A percentile compares a stretch with the other conserved stretches of the same genome.
These are phyloP conservation scores for Ephydatia muelleri DNA, from an alignment of 37 sponge, comb jelly and placozoan genomes.

Conservation along the genomic window DNA sequence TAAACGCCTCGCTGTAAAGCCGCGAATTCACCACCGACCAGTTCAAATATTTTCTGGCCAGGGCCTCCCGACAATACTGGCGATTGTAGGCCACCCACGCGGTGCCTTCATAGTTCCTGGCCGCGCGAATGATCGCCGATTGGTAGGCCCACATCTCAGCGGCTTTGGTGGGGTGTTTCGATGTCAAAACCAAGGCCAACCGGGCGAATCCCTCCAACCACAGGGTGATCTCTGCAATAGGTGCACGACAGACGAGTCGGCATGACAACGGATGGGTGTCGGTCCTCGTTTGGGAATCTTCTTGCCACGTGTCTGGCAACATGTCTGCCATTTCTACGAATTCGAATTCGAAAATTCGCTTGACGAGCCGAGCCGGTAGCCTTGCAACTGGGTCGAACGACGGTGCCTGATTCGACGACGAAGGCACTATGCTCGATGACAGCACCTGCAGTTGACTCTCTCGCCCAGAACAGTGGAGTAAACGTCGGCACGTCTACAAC, in stretches of 20 bases:
- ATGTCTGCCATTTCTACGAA: conserved; percentile 19
- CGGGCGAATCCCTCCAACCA: conserved; percentile 18
- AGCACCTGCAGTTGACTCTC: too few relatives aligned
- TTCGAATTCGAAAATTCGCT: conserved; percentile 2
- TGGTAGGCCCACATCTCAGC: conserved; percentile 14
- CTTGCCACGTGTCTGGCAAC: not conserved
- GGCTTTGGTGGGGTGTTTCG: conserved; percentile 3
- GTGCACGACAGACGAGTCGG: too few relatives aligned
- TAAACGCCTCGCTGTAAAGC: conserved; percentile 20
- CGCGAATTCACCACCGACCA: conserved; percentile 10
- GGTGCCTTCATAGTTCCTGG: conserved; percentile 3
- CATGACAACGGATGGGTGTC: too few relatives aligned
- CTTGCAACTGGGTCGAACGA: conserved; percentile 5
- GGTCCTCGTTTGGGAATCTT: not conserved
- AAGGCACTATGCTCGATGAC: too few relatives aligned
- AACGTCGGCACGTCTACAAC: too few relatives aligned
- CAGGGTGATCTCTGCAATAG: not conserved
- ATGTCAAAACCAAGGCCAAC: not conserved
- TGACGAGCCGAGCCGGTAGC: not conserved
- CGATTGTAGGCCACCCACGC: conserved; percentile 17
- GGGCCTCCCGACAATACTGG: conserved; percentile 7
- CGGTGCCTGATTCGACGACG: too few relatives aligned
- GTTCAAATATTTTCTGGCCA: conserved; percentile 5
- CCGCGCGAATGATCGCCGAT: conserved; percentile 6
- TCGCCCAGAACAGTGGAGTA: too few relatives aligned